A percentile compares a stretch with the other conserved stretches of the same genome.
phyloP scores from a whole-genome alignment of 2,113 vertebrate genomes.

The Phylloscopus trochilus region DNA sequence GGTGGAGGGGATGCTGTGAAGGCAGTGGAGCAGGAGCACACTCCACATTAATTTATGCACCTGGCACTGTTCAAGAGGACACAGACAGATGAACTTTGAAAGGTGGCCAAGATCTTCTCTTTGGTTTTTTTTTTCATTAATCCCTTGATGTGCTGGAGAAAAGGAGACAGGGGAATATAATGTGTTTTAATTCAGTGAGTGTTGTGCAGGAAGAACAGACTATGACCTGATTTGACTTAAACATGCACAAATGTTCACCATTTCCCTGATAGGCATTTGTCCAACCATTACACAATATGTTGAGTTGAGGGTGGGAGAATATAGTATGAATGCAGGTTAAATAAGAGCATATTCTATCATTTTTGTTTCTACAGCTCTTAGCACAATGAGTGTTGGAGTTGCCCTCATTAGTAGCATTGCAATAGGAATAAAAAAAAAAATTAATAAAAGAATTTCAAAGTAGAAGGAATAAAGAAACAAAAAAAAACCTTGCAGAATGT shows the following conservation, averaged over 20 bases:
- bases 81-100: neutral
- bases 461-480: neutral
- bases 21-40: neutral
- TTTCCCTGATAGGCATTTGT: neutral
- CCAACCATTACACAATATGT: neutral
- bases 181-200: neutral
- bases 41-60: neutral
- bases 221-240: neutral
- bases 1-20: neutral
- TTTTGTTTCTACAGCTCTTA: neutral
- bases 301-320: neutral
- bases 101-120: neutral
- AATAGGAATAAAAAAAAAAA: neutral
- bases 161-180: neutral
- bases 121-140: neutral
- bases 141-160: neutral
- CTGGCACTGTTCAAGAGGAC: neutral
- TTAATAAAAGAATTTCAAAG: conserved; percentile 1
- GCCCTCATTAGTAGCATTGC: neutral
- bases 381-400: neutral
- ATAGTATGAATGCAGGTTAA: neutral
- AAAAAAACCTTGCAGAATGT: neutral
- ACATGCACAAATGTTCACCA: neutral
- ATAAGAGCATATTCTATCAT: neutral
- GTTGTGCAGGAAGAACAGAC: neutral